Percentiles rank a stretch among this genome's conserved stretches.
Conservation (phyloP, 1,140 invertebrate genomes). For the Euwallacea similis region DNA sequence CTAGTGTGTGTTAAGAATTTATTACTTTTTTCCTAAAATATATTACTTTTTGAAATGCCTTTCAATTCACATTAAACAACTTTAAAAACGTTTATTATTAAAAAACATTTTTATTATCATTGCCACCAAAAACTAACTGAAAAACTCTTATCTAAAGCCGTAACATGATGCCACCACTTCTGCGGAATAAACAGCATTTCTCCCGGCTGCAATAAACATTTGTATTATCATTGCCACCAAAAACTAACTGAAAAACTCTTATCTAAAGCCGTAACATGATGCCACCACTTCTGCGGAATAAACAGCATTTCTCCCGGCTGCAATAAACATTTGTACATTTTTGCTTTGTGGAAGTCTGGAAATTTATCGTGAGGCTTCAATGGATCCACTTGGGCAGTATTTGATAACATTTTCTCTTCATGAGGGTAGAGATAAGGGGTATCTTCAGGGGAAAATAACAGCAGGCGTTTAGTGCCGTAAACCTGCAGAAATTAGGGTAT, state of each 20-base stretch:
- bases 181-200: conserved; percentile 92
- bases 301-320: conserved; percentile 87
- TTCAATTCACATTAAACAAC: too few species aligned
- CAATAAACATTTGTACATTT: conserved; percentile 70
- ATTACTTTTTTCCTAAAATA: too few species aligned
- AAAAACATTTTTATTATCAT: conserved; percentile 45
- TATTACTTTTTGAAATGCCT: too few species aligned
- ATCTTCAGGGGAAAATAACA: conserved; percentile 76
- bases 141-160: conserved; percentile 77
- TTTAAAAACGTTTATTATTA: too few species aligned
- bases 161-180: conserved; percentile 94
- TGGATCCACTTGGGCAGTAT: conserved; percentile 86
- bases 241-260: conserved; percentile 88
- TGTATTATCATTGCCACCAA: conserved; percentile 71
- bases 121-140: conserved; percentile 93
- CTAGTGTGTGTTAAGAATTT: conserved; percentile 5
- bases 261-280: conserved; percentile 83
- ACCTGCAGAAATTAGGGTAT: conserved; percentile 58
- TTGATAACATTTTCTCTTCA: conserved; percentile 73
- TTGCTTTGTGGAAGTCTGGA: conserved; percentile 71
- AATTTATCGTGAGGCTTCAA: conserved; percentile 70
- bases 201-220: conserved; percentile 61
- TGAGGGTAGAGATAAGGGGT: conserved; percentile 78
- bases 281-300: conserved; percentile 93
- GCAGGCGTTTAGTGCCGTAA: conserved; percentile 83